These are phyloP conservation scores for Notothenia coriiceps DNA, from an alignment of 2,113 vertebrate species.

Conservation along the genomic window DNA sequence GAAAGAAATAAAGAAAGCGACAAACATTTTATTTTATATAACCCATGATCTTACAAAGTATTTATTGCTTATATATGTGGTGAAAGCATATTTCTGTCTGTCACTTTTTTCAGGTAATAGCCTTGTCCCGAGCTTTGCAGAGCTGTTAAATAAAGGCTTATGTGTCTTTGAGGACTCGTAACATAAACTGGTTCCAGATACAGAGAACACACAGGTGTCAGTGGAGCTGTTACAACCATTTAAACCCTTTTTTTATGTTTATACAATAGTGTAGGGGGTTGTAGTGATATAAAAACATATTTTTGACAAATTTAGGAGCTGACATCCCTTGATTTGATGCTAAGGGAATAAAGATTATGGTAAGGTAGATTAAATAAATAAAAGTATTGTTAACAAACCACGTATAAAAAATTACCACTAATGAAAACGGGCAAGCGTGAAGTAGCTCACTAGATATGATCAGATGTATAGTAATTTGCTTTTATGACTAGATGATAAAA, in stretches of 20 bases:
- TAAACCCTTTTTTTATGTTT: conserved; percentile 5
- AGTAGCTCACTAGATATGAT: conserved; percentile 29
- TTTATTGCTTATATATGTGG: conserved; percentile 8
- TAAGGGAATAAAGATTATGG: too few relatives aligned
- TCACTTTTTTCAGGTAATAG: conserved; percentile 33
- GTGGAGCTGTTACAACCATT: conserved; percentile 23
- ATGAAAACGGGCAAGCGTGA: background rate
- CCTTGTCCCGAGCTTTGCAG: conserved; percentile 24
- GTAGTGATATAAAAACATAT: conserved; percentile 1
- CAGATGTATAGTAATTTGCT: conserved; percentile 7
- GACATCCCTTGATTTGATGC: conserved; percentile 26
- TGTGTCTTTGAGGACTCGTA: conserved; percentile 31
- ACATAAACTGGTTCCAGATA: conserved; percentile 42
- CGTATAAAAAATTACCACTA: too few relatives aligned
- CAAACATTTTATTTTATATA: conserved; percentile 41
- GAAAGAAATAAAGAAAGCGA: conserved; percentile 22
- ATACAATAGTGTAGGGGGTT: background rate
- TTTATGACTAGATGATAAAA: conserved; percentile 12
- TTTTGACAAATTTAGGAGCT: conserved; percentile 17
- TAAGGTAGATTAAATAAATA: too few relatives aligned
- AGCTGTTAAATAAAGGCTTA: conserved; percentile 34
- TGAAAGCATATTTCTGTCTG: conserved; percentile 20
- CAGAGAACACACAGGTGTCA: conserved; percentile 46
- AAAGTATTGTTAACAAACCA: too few relatives aligned
- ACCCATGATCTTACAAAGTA: conserved; percentile 24